A percentile compares a stretch with the other conserved stretches of the same genome.
Conservation (phyloP, 2,113 vertebrate genomes). For the Camarhynchus parvulus region DNA sequence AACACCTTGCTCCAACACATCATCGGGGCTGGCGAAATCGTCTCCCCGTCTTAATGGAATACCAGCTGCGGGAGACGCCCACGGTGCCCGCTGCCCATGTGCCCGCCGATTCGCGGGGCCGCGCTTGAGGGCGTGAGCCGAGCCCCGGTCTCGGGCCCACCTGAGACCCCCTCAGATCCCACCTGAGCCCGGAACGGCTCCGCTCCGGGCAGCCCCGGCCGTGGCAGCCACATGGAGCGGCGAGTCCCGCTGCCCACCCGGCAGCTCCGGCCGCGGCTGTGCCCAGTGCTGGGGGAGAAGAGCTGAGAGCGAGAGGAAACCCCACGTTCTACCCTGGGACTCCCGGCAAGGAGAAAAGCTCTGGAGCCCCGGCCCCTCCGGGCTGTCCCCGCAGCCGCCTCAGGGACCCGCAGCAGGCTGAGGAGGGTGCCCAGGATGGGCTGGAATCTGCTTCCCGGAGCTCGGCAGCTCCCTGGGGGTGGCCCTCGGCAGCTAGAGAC, state of each 20-base stretch:
- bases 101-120: not conserved
- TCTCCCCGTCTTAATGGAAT: not conserved
- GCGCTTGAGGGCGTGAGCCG: not conserved
- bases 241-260: no score
- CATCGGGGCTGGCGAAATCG: not conserved
- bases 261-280: not conserved
- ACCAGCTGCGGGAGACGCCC: not conserved
- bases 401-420: not conserved
- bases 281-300: not conserved
- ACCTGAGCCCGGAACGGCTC: not conserved
- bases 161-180: not conserved
- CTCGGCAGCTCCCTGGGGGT: not conserved
- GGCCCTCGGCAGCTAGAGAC: not conserved
- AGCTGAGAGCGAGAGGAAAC: not conserved
- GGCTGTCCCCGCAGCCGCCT: not conserved
- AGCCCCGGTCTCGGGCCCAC: accelerated
- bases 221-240: not conserved
- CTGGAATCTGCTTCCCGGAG: not conserved
- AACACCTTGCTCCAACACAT: not conserved
- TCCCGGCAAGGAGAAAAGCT: not conserved
- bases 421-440: no score
- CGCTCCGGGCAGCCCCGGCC: no score
- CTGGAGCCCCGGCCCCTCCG: not conserved
- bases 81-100: not conserved
- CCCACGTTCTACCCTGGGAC: accelerated